Evolutionary conservation across 2,888 invertebrate species (phyloP), one percentile per base, ranked within the genome.

Genomic region (Trissolcus brochymenae): DNA sequence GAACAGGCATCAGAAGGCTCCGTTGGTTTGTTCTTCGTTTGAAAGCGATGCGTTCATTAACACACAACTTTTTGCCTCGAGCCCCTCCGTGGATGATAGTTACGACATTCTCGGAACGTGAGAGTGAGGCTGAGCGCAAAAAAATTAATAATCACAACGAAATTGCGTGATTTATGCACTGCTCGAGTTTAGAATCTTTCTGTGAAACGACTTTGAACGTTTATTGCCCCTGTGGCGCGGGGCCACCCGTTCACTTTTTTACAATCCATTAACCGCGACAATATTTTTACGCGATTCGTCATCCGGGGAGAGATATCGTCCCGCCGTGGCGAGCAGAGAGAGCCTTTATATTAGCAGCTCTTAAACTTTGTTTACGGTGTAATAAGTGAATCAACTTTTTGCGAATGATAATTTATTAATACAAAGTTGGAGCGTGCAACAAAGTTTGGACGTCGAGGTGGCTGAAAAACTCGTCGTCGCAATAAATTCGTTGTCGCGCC

Each of bases 81-180:
- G 51, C 17, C 64, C 59, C 79, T 60, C 35, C 60, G 55, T 60
- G 67, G 59, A 74, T 66, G 73, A 74, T 70, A 70, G 70, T 71
- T 74, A 74, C 79, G 74, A 75, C 76, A 60, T 79, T 79, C 79
- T 53, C 40, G 57, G 79, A 76, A 79, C 60, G 62, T 4, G 9
- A 35, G 35, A 35, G 35, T 11, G 51, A 17, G 14, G 51, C n/a
- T 51, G n/a, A 19, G 13, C 62, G 29, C 76, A 74, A 79, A 79
- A n/a, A 79, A 79, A 79, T 76, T 79, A 74, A 79, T 79, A 79
- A 79, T 76, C 79, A 74, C 79, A 50, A 79, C 66, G 76, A 74
- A 79, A 76, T 79, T 62, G 76, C 74, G 74, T 74, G 76, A 79
- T 76, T 79, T 76, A 79, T 79, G 76, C 76, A 59, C 35, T 65